Evolutionary conservation across 2,113 vertebrate species (phyloP).

Genomic region (Gulo gulo): DNA sequence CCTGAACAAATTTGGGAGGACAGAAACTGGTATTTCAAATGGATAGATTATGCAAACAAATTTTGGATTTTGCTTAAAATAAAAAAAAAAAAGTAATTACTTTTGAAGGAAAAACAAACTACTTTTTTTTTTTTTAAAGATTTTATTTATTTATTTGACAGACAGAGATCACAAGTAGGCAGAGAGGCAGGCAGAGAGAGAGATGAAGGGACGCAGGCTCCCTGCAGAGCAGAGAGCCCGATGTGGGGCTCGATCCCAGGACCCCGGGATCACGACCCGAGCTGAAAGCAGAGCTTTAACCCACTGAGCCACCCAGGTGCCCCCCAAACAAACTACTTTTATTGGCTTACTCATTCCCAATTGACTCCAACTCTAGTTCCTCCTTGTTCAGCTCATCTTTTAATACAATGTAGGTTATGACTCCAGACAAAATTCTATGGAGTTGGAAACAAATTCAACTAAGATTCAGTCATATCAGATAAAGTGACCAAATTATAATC

Average conservation of each 20-base stretch:
- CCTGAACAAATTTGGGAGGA: accelerated
- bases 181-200: no score
- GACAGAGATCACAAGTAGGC: no score
- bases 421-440: not conserved
- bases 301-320: no score
- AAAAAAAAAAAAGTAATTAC: not conserved
- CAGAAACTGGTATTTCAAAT: not conserved
- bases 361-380: not conserved
- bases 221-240: no score
- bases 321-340: not conserved
- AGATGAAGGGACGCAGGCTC: no score
- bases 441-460: not conserved
- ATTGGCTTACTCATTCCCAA: not conserved
- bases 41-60: not conserved
- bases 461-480: not conserved
- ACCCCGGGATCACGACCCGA: no score
- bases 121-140: not conserved
- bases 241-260: no score
- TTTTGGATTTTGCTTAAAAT: not conserved
- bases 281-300: no score
- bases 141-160: no score
- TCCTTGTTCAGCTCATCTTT: not conserved
- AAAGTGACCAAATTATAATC: not conserved
- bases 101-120: not conserved
- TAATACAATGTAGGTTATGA: not conserved